These are phyloP conservation scores for Naja naja DNA, from an alignment of 2,113 vertebrate species.

Conservation along the genomic window DNA sequence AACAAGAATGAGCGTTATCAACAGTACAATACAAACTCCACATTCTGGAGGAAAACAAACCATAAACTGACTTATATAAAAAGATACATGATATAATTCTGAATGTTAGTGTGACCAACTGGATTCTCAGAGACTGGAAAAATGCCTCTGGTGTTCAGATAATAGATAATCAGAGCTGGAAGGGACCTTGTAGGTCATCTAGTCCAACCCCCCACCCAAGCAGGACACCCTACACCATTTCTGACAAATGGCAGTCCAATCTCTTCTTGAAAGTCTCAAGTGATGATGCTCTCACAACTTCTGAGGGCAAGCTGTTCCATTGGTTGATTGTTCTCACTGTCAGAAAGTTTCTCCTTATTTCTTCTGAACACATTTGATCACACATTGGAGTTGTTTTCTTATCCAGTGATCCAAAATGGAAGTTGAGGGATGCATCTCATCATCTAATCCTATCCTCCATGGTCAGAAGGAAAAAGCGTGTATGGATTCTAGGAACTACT, in stretches of 20 bases:
- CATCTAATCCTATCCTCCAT: background rate
- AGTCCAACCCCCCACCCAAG: no score
- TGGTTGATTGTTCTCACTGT: no score
- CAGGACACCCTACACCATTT: no score
- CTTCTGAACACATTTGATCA: background rate
- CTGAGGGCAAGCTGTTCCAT: no score
- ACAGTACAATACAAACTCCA: background rate
- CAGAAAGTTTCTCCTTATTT: no score
- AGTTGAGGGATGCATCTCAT: background rate
- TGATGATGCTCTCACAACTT: no score
- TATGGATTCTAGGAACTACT: background rate
- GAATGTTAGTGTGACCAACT: background rate
- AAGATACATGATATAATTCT: background rate
- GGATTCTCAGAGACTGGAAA: background rate
- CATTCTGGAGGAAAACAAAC: background rate
- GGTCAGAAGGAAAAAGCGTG: background rate
- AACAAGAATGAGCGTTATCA: background rate
- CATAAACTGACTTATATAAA: background rate
- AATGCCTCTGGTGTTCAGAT: no score
- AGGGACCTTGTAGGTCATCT: no score
- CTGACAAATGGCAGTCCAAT: no score
- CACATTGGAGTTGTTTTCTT: background rate
- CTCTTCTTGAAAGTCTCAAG: no score
- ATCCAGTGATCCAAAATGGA: background rate
- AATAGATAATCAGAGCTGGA: no score